Base-by-base conservation (phyloP, 2,797 vertebrate species). In the Xenops minutus region DNA sequence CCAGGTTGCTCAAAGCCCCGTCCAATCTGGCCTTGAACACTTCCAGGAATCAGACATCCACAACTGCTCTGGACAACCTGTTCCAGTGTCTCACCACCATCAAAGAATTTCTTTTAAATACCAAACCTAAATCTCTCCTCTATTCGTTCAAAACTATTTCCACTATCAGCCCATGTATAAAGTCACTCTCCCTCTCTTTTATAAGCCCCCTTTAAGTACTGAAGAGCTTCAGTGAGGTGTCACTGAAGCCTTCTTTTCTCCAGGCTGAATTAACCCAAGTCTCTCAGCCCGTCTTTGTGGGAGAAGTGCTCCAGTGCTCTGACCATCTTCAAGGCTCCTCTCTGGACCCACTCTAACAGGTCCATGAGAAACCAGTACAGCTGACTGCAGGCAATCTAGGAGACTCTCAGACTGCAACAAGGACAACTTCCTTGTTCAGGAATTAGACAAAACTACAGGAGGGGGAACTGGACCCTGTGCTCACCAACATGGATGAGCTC, bases 11-110 rank as follows among this genome's bases (percentile, higher is more conserved):
- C 26, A 61, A 67, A 61, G 12, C 10, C 30, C 9, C 7, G 16
- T 36, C 7, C 34, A 81, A 5, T 6, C 14, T 16, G 10, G 10
- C 17, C 29, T 48, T 54, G 10, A 59, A 81, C 30, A 32, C 8
- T 61, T 48, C 15, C 46, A 68, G 24, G 20, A 3, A 41, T 34
- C 4, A 14, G 19, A 26, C 14, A 46, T 22, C 17, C 26, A 41
- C 34, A 59, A 1, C 21, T 61, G 19, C 34, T 74, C 48, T 54
- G 24, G 52, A 20, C 12, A 54, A 27, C 7, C 12, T 48, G 17
- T 19, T 13, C 26, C 8, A 9, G 4, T 48, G 22, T 34, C 7
- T 41, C 0, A 0, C 39, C 8, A 48, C 18, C 24, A 12, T 54
- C 8, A 30, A 67, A 43, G 6, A 44, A 39, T 46, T 66, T 46